A percentile compares a stretch with the other conserved stretches of the same genome.
Conservation (phyloP, 2,888 invertebrate species). For the Dolomedes plantarius region DNA sequence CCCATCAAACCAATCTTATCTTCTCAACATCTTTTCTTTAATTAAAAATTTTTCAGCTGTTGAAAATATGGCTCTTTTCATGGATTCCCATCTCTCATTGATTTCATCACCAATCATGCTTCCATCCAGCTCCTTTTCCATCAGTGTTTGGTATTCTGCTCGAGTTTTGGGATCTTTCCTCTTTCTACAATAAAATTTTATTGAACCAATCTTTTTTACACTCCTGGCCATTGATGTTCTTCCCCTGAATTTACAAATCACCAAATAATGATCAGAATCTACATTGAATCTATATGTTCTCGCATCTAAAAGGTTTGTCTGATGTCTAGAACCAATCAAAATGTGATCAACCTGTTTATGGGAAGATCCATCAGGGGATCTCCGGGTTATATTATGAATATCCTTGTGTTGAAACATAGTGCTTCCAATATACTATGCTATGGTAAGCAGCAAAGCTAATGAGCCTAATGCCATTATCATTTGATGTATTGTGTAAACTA, state of each 20-base stretch:
- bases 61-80: no score
- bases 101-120: no score
- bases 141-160: background rate
- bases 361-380: background rate
- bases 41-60: no score
- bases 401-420: background rate
- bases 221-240: background rate
- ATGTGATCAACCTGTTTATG: slow-evolving; percentile 11
- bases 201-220: background rate
- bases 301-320: slow-evolving; percentile 13
- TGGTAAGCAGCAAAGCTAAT: background rate
- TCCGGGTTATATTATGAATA: background rate
- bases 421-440: background rate
- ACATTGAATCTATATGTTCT: slow-evolving; percentile 16
- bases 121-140: no score
- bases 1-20: no score
- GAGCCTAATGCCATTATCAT: background rate
- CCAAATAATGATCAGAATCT: slow-evolving; percentile 14
- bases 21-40: no score
- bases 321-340: background rate
- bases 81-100: no score
- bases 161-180: no score
- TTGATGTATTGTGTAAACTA: background rate
- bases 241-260: slow-evolving; percentile 17
- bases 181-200: slow-evolving; percentile 10